Base-by-base conservation (phyloP, 2,888 invertebrate species). In the Phlogophora meticulosa region DNA sequence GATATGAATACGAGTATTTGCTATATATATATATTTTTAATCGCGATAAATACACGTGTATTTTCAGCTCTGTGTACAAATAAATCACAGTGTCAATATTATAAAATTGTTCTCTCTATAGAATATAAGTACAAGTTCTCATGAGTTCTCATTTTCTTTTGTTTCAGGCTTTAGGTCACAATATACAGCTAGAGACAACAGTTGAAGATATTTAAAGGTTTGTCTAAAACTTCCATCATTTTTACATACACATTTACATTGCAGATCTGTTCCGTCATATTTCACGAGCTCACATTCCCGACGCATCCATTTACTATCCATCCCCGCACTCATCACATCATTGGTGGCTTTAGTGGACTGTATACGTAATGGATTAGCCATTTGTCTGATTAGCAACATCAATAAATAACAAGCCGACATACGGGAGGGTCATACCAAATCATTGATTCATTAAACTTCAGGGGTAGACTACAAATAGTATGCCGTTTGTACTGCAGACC, bases 331-430 rank as follows among this genome's bases (percentile, higher is more conserved):
- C 89, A 87, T 87, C 90, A 88, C 86, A 87, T 86, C 82, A 85
- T 84, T 84, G 77, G 74, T 76, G 81, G 82, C 84, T 85, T 83
- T 85, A 88, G 85, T 89, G 85, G 82, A 84, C 87, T 87, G 87
- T 91, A 85, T 86, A 89, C 87, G 83, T 93, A 94, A 94, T 95
- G 94, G 94, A 94, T 94, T 94, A 94, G 88, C 93, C 92, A 94
- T 95, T 94, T 94, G 93, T 94, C 91, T 94, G 94, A 94, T 95
- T 94, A 94, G 90, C 88, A 88, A 88, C 91, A 91, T 94, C 92
- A 93, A 95, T 94, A 94, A 93, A 93, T 94, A 94, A 94, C 89
- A 88, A 88, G 85, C 88, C 81, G 84, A 85, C 85, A 86, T 87
- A 84, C 76, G 83, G 74, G 83, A 89, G 90, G 92, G 91, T 91